Conservation (phyloP, 35 echinoderm and acorn worm genomes). For the Apostichopus californicus region DNA sequence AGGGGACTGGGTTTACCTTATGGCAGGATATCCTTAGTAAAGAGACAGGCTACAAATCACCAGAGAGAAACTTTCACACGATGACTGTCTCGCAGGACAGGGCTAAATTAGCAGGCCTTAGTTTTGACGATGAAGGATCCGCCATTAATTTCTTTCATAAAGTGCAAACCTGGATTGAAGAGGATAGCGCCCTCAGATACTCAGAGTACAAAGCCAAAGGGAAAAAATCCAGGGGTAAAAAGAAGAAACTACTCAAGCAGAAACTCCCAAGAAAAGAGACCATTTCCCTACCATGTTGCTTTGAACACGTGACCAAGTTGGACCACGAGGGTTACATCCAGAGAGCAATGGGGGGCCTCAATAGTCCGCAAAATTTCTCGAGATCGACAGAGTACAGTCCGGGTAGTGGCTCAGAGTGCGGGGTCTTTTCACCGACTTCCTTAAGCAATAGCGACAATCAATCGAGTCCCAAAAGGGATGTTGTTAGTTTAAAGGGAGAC, state of each 20-base stretch:
- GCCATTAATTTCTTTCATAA: conserved; percentile 77
- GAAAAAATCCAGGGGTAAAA: conserved; percentile 77
- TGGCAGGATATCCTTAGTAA: conserved; percentile 78
- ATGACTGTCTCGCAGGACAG: conserved; percentile 61
- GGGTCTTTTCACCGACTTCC: conserved; percentile 11
- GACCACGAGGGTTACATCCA: conserved; percentile 78
- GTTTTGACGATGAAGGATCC: conserved; percentile 87
- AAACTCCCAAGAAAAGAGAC: conserved; percentile 76
- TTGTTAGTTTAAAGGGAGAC: conserved; percentile 44
- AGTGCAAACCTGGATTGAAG: conserved; percentile 73
- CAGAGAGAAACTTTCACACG: conserved; percentile 91
- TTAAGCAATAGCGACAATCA: background rate
- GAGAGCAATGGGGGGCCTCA: conserved; percentile 45
- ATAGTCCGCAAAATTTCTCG: conserved; percentile 40
- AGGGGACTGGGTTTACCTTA: conserved; percentile 87
- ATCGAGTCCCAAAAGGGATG: conserved; percentile 21
- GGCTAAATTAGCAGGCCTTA: conserved; percentile 79
- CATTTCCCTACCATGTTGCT: conserved; percentile 95
- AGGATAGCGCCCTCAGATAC: conserved; percentile 31
- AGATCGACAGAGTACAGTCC: conserved; percentile 14
- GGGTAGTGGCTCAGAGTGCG: background rate
- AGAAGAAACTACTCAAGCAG: conserved; percentile 63
- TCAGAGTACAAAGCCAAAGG: conserved; percentile 35
- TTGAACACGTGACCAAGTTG: conserved; percentile 95
- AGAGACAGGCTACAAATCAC: conserved; percentile 78